Evolutionary conservation across 2,888 invertebrate species (phyloP).

Genomic region (Gari tellinella): DNA sequence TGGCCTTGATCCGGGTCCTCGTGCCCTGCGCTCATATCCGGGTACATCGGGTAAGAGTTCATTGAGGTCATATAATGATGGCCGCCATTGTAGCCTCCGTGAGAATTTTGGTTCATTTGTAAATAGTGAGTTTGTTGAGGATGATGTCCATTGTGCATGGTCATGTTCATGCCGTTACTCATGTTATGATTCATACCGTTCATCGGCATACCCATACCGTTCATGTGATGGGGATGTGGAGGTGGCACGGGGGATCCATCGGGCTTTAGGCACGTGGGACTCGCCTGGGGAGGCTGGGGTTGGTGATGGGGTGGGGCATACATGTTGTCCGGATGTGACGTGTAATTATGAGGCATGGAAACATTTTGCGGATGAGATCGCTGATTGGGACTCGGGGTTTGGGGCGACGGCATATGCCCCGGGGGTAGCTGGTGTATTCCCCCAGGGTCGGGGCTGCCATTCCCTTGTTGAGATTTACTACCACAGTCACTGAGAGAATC

Average conservation of each 20-base stretch:
- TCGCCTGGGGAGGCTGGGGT: conserved; percentile 50
- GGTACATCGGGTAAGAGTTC: conserved; percentile 71
- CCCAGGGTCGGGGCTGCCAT: conserved; percentile 53
- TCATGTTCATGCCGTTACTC: conserved; percentile 60
- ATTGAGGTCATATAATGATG: conserved; percentile 59
- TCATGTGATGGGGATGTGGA: conserved; percentile 48
- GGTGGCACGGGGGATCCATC: conserved; percentile 60
- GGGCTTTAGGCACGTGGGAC: conserved; percentile 58
- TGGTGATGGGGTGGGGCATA: conserved; percentile 54
- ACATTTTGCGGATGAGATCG: conserved; percentile 47
- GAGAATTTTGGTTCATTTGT: conserved; percentile 57
- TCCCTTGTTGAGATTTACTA: conserved; percentile 57
- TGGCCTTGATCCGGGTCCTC: conserved; percentile 65
- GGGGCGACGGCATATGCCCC: conserved; percentile 46
- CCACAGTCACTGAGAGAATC: conserved; percentile 69
- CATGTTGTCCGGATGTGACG: conserved; percentile 45
- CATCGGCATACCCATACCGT: conserved; percentile 46
- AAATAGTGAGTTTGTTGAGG: conserved; percentile 52
- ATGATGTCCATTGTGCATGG: conserved; percentile 56
- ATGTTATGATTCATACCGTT: conserved; percentile 38
- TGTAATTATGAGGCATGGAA: conserved; percentile 41
- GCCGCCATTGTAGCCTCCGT: conserved; percentile 24
- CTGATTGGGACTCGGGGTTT: conserved; percentile 54
- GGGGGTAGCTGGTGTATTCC: conserved; percentile 49
- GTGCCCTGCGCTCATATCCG: conserved; percentile 63